Evolutionary conservation across 2,888 invertebrate genomes (phyloP).

Genomic region (Phortica magna): DNA sequence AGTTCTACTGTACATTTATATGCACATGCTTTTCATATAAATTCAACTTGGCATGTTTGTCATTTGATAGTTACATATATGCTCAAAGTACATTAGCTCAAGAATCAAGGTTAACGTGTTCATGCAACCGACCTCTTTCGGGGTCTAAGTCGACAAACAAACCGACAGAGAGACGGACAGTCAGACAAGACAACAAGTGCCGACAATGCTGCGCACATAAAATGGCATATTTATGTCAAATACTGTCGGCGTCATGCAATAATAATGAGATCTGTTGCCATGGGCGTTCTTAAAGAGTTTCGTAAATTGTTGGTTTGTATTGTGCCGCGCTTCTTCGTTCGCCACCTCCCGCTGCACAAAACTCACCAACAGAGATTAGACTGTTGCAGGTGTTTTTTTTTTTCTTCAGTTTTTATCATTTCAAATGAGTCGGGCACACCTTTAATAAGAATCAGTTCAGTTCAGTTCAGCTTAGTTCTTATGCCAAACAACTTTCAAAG

Average conservation of each 20-base stretch:
- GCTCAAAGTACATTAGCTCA: too few species aligned
- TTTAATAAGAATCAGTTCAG: background rate
- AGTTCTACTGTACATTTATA: too few species aligned
- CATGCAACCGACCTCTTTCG: slow-evolving; percentile 19
- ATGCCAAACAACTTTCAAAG: background rate
- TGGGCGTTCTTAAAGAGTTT: too few species aligned
- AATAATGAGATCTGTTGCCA: too few species aligned
- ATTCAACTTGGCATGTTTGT: background rate
- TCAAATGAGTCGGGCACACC: background rate
- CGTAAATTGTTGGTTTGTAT: too few species aligned
- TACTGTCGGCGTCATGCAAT: background rate
- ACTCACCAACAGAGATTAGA: too few species aligned
- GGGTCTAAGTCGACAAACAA: background rate
- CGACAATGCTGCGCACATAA: background rate
- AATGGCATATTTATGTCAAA: background rate
- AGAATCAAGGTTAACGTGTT: slow-evolving; percentile 31
- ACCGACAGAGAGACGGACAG: too few species aligned
- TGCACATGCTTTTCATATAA: too few species aligned
- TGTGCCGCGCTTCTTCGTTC: too few species aligned
- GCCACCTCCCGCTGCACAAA: too few species aligned
- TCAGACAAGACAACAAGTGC: background rate
- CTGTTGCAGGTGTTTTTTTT: too few species aligned
- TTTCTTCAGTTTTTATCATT: background rate
- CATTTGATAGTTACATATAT: too few species aligned
- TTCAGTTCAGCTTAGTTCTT: background rate